Evolutionary conservation across 2,888 invertebrate genomes (phyloP).

Genomic region (Elegia similella): DNA sequence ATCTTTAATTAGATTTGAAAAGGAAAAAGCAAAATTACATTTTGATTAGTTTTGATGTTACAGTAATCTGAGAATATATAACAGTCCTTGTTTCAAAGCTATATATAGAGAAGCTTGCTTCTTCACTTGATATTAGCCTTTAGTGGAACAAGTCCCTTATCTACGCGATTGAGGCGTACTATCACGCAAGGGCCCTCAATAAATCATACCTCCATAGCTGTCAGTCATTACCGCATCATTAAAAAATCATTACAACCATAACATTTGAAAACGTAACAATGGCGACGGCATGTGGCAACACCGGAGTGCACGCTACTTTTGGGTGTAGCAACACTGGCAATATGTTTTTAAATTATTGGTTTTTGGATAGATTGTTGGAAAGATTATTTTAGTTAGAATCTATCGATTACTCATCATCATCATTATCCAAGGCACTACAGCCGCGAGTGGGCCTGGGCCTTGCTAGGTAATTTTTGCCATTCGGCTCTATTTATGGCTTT

Average conservation of each 20-base stretch:
- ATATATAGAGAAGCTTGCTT: neutral
- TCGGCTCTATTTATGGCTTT: too few relatives aligned
- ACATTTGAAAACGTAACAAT: slow-evolving; percentile 26
- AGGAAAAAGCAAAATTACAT: too few relatives aligned
- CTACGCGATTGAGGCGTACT: slow-evolving; percentile 33
- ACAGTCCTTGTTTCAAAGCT: too few relatives aligned
- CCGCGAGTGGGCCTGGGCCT: too few relatives aligned
- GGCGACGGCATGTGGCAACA: slow-evolving; percentile 18
- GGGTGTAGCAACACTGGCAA: slow-evolving; percentile 7
- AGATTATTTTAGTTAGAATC: neutral
- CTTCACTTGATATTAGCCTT: neutral
- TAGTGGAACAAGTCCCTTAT: slow-evolving; percentile 4
- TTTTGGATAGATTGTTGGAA: neutral
- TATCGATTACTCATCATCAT: neutral
- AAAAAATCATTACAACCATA: slow-evolving; percentile 70
- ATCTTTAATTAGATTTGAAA: too few relatives aligned
- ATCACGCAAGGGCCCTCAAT: slow-evolving; percentile 67
- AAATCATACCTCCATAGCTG: slow-evolving; percentile 65
- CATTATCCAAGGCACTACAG: too few relatives aligned
- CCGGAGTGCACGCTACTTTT: slow-evolving; percentile 11
- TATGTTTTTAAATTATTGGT: neutral
- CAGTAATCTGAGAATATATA: neutral
- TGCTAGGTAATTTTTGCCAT: too few relatives aligned
- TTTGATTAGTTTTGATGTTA: too few relatives aligned
- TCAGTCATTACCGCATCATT: slow-evolving; percentile 74